Evolutionary conservation across 2,888 invertebrate species (phyloP).

Genomic region (Pecten maximus): DNA sequence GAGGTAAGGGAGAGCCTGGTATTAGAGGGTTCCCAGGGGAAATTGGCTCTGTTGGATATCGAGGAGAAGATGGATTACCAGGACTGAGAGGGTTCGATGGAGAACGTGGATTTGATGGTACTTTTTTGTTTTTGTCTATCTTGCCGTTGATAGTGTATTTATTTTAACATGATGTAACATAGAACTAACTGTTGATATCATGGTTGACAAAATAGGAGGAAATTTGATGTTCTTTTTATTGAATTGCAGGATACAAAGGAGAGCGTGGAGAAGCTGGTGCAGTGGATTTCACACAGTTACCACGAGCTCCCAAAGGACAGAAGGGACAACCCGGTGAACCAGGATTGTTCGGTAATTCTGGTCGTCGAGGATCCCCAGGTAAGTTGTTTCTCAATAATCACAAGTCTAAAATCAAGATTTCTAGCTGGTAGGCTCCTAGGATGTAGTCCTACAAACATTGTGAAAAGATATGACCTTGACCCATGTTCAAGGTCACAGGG

Average conservation of each 20-base stretch:
- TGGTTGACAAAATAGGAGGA: background rate
- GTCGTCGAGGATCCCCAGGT: constrained; percentile 64
- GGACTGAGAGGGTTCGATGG: constrained; percentile 48
- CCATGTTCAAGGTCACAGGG: too few species aligned
- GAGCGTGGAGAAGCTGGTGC: background rate
- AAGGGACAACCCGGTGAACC: constrained; percentile 61
- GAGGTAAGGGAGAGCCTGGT: constrained; percentile 56
- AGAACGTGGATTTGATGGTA: constrained; percentile 65
- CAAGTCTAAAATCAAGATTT: too few species aligned
- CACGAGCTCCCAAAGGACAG: constrained; percentile 40
- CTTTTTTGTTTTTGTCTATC: constrained; percentile 27
- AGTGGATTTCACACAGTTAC: background rate
- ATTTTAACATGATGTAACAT: too few species aligned
- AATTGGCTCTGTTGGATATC: constrained; percentile 35
- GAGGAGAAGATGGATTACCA: constrained; percentile 58
- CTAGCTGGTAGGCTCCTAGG: too few species aligned
- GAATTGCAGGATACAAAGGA: constrained; percentile 27
- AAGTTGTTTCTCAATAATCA: too few species aligned
- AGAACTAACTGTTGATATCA: background rate
- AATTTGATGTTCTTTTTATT: background rate
- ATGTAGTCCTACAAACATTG: too few species aligned
- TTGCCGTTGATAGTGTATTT: too few species aligned
- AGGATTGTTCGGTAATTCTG: constrained; percentile 67
- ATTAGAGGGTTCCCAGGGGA: constrained; percentile 42
- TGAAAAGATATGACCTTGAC: too few species aligned